Evolutionary conservation across 2,113 vertebrate species (phyloP).

Genomic region (Macrotus californicus): DNA sequence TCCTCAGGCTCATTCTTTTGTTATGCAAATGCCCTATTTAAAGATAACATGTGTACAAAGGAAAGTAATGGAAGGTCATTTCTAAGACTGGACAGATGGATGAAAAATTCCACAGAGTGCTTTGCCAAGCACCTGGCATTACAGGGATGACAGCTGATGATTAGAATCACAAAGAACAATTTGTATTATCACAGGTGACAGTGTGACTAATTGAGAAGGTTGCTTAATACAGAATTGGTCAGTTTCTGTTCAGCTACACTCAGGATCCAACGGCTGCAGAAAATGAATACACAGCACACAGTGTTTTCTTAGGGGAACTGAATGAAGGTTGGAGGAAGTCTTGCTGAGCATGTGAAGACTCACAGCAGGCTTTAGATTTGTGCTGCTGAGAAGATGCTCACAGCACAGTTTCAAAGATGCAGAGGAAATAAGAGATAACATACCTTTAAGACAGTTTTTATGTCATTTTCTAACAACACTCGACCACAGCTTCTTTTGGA

Average conservation of each 20-base stretch:
- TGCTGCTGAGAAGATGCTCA: conserved; percentile 63
- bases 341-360: conserved; percentile 68
- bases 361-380: conserved; percentile 60
- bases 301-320: conserved; percentile 51
- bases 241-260: conserved; percentile 24
- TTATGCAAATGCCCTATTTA: conserved; percentile 30
- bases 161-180: conserved; percentile 56
- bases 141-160: conserved; percentile 50
- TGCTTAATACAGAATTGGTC: conserved; percentile 51
- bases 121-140: conserved; percentile 50
- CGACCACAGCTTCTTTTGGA: neutral
- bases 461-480: conserved; percentile 11
- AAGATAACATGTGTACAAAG: conserved; percentile 18
- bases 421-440: conserved; percentile 61
- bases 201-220: conserved; percentile 61
- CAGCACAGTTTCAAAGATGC: conserved; percentile 54
- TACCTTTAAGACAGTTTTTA: conserved; percentile 51
- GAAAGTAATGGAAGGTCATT: conserved; percentile 38
- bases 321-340: conserved; percentile 57
- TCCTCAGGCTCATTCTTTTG: neutral
- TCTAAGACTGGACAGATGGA: conserved; percentile 59
- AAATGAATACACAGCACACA: conserved; percentile 44
- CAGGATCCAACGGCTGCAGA: conserved; percentile 42
- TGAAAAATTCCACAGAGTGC: conserved; percentile 33
- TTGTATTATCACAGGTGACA: conserved; percentile 64